A percentile compares a stretch with the other conserved stretches of the same genome.
These are phyloP conservation scores for Dipus sagitta DNA, from an alignment of 2,797 vertebrate genomes.

Conservation along the genomic window DNA sequence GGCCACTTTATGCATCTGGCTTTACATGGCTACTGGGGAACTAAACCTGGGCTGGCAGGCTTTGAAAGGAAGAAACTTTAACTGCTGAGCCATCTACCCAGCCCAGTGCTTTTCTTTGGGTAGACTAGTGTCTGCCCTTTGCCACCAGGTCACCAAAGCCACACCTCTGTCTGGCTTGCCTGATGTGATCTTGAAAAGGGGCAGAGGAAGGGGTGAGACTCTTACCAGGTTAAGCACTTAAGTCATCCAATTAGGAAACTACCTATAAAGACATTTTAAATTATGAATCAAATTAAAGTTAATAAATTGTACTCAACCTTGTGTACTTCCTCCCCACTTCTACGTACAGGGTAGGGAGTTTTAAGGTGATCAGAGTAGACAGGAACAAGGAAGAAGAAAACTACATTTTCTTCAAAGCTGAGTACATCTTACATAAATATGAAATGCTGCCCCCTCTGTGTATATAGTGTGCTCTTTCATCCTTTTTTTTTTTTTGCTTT, in stretches of 20 bases:
- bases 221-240: background rate
- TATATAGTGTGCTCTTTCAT: background rate
- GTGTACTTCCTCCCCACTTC: background rate
- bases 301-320: constrained; percentile 43
- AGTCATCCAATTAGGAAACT: constrained; percentile 39
- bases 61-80: too few relatives aligned
- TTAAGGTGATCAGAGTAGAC: background rate
- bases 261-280: constrained; percentile 46
- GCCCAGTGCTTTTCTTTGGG: constrained; percentile 16
- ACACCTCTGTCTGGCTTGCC: background rate
- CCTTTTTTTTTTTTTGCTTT: background rate
- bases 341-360: background rate
- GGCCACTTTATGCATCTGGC: too few relatives aligned
- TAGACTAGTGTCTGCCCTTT: constrained; percentile 42
- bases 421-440: background rate
- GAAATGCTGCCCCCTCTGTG: background rate
- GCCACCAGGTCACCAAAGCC: background rate
- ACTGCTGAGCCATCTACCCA: too few relatives aligned
- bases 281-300: background rate
- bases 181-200: background rate
- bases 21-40: too few relatives aligned
- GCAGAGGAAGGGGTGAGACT: background rate
- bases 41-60: too few relatives aligned
- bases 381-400: constrained; percentile 25
- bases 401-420: background rate